Base-by-base conservation (phyloP, 2,888 invertebrate species). In the Pasiphila rectangulata region DNA sequence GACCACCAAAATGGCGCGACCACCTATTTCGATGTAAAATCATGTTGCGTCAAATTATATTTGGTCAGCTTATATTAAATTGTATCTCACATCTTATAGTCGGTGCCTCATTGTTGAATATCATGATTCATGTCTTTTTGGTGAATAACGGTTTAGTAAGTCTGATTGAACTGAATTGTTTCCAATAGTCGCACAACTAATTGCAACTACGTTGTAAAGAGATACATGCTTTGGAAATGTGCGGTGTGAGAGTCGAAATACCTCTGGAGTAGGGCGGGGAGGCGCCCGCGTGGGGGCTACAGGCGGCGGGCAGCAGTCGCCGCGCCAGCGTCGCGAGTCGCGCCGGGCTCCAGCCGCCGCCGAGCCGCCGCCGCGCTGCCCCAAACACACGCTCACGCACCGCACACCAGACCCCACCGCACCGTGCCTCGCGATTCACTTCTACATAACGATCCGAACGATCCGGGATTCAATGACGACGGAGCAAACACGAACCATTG, bases 221-320 rank as follows among this genome's bases (percentile, higher is more conserved):
- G 10, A 42, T 47, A 6, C 48, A 51, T 57, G 49, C 51, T n/a
- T n/a, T 19, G 43, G 58, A 53, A 13, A 35, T 39, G 53, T 40
- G 43, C 40, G 55, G 57, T 41, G 19, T 25, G 55, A 39, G 21
- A 23, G 54, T 36, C 36, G 34, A 38, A 42, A 39, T 92, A 93
- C 93, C 93, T 93, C 92, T 89, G 75, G 90, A 88, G 90, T 92
- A 93, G 80, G 92, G 92, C 75, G 92, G 92, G 83, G 91, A 91
- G 63, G 92, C 91, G 89, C 91, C 92, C 59, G 76, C 92, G 90
- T 92, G 92, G 86, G 92, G 92, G 81, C 90, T 90, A 91, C 93
- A 93, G 87, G 92, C 92, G 89, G 91, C 90, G 82, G 92, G 92
- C 89, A 93, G 92, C 90, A 92, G 90, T 77, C 89, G 81, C 59